Base-by-base conservation (phyloP, 2,888 invertebrate genomes). In the Synergus gifuensis region DNA sequence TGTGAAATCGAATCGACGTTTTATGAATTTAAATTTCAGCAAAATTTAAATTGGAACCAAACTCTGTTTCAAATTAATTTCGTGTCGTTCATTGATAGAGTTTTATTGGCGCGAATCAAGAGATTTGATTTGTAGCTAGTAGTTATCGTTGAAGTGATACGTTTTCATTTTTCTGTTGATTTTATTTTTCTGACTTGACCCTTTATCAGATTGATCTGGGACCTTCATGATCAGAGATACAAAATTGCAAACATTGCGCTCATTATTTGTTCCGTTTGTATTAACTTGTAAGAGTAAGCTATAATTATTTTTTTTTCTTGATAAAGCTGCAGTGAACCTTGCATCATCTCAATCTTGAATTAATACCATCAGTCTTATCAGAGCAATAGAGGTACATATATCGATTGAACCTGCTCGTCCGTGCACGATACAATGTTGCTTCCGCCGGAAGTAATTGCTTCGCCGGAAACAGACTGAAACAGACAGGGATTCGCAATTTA, bases 381-480 rank as follows among this genome's bases (percentile, higher is more conserved):
- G 49, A 9, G 76, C 79, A 79, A 83, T 82, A 83, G 80, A 76
- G 82, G 78, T 69, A 54, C 67, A 44, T 62, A 79, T 79, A 28
- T 28, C 77, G 77, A 62, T 77, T 66, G 76, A 66, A 42, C 46
- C 54, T 40, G 76, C 76, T 77, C 76, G 79, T 82, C 78, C 82
- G 82, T 84, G 82, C 82, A 58, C 83, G 82, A 80, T 82, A 81
- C 85, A 82, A 80, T 79, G 78, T 82, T 80, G 76, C 84, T 87
- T 87, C 86, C 86, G 86, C 81, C 86, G 87, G 87, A 87, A 86
- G 86, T 84, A 85, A 87, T 86, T 85, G 84, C 83, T 80, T 84
- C 78, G 81, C 81, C 84, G 86, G 87, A 86, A 85, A 84, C 82
- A 82, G 83, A 85, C 85, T 84, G 84, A 86, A 88, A 85, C 85